Evolutionary conservation across 2,888 invertebrate species (phyloP), one percentile per base, ranked within the genome.

Genomic region (Eilema griseolum): DNA sequence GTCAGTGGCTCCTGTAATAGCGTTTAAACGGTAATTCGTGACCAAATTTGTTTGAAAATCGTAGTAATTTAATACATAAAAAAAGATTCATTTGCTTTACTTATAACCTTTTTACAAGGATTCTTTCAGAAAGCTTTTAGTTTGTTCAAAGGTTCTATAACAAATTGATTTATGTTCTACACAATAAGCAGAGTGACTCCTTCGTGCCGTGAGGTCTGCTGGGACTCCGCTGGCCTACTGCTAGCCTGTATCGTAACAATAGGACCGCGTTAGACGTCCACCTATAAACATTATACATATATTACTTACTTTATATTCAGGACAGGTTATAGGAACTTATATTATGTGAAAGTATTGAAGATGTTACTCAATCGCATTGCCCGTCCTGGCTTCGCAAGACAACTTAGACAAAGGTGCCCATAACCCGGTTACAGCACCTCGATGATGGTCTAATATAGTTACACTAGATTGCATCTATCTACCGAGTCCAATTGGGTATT

Each of bases 301-400:
- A 64, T 52, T 41, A 64, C 16, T 33, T 60, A 37, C 3, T 28
- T 46, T 61, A 46, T 52, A 67, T 67, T 61, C 67, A 61, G 28
- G 28, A 10, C 46, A 16, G 23, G 65, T 57, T 37, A 57, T 57
- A 56, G 56, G 16, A 56, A 65, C 56, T 24, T n/a, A 65, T 31
- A 24, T 33, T 57, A 57, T 66, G 24, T 24, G 57, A 66, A 66
- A 66, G 57, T 66, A 33, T 23, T 31, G 1, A 56, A 31, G 16
- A 23, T 57, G 57, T 66, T 66, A 59, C 26, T 60, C 59, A 41
- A 66, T 66, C 33, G 23, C 24, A 20, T n/a, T 26, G 5, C 46
- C 46, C 8, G 12, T 46, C 4, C 46, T 5, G 16, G 41, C 41
- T 16, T 16, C 5, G 20, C 1, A 4, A 14, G 3, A 41, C 1